These are phyloP conservation scores for Characodon lateralis DNA, from an alignment of 2,797 vertebrate genomes.

Conservation along the genomic window DNA sequence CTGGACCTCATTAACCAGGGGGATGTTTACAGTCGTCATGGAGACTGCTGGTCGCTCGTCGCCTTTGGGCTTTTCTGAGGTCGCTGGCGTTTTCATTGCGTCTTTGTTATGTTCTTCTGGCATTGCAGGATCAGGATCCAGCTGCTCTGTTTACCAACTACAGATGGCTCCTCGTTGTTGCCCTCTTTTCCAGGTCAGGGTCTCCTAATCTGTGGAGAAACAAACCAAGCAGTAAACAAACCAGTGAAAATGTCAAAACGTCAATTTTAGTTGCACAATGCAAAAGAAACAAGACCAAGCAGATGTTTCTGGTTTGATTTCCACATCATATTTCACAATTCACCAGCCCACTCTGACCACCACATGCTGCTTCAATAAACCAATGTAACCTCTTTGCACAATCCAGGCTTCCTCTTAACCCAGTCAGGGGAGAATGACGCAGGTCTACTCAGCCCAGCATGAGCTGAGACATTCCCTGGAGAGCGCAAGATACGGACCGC, in stretches of 20 bases:
- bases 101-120: conserved; percentile 86
- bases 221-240: conserved; percentile 10
- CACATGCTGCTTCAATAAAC: conserved; percentile 46
- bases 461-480: conserved; percentile 81
- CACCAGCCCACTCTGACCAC: background rate
- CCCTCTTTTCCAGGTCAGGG: conserved; percentile 44
- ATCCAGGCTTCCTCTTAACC: conserved; percentile 43
- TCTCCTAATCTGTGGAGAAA: conserved; percentile 44
- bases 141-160: conserved; percentile 39
- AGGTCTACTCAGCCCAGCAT: conserved; percentile 62
- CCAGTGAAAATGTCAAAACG: background rate
- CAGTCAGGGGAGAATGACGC: conserved; percentile 70
- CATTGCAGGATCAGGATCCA: conserved; percentile 79
- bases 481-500: conserved; percentile 70
- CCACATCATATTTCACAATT: conserved; percentile 58
- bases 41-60: conserved; percentile 69
- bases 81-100: conserved; percentile 79
- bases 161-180: conserved; percentile 37
- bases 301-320: conserved; percentile 51
- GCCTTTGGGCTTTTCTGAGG: conserved; percentile 82
- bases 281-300: background rate
- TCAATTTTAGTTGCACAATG: conserved; percentile 45
- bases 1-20: conserved; percentile 89
- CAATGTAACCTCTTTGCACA: conserved; percentile 50
- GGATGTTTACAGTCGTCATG: conserved; percentile 62